Evolutionary conservation across 2,113 vertebrate species (phyloP), one percentile per base, ranked within the genome.

Genomic region (Eolophus roseicapilla): DNA sequence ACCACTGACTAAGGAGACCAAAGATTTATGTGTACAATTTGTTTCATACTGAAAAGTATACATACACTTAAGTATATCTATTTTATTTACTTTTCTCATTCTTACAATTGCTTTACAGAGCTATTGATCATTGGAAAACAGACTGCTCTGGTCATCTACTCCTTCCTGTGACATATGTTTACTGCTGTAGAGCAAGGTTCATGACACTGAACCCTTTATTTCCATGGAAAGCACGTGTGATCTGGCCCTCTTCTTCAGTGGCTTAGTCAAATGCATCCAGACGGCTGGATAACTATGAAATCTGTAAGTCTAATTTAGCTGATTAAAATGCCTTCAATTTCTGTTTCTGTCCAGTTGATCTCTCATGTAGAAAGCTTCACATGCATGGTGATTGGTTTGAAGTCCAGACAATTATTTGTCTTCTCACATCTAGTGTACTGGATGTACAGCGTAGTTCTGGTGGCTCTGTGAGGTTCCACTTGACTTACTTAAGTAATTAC

Each of bases 161-260:
- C 41, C 25, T 70, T 53, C 28, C 33, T 83, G 39, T 75, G 65
- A 68, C 11, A 10, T 4, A 39, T 44, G 14, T 62, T 86, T 69
- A 6, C 43, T 79, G 52, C 65, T 82, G 62, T 31, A 84, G 23
- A 13, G n/a, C 37, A 27, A 60, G 7, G 19, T 50, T 20, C 7
- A 3, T 50, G 55, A 27, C 27, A 24, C 0, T 10, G 20, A 47
- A 31, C 15, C 12, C 33, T 41, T 59, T 64, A 35, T 71, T 67
- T 60, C 62, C 29, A 21, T 37, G 35, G 55, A 75, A n/a, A 19
- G 65, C 19, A 11, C 0, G 0, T 11, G 27, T 29, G 24, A 57
- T 50, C 33, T 13, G 1, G 11, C 17, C 29, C 29, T 50, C 10
- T 82, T 35, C 57, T 53, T 62, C 43, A 20, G 43, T 44, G 50